Evolutionary conservation across 2,888 invertebrate genomes (phyloP).

Genomic region (Epirrita christyi): DNA sequence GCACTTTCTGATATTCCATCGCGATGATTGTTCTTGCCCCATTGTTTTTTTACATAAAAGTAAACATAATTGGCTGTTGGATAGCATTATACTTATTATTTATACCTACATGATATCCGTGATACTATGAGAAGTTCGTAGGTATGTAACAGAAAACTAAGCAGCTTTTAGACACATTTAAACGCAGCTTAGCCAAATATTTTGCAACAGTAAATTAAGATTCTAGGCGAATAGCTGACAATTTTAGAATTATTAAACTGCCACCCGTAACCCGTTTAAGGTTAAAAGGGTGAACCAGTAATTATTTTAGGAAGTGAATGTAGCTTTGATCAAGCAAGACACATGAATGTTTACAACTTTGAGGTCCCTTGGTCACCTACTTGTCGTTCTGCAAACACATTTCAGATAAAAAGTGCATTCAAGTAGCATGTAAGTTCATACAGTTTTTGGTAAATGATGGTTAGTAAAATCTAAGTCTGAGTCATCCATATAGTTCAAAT

Average conservation of each 20-base stretch:
- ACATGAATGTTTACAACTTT: neutral
- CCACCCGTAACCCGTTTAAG: conserved; percentile 21
- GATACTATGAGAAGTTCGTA: too few relatives aligned
- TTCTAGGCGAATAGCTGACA: conserved; percentile 37
- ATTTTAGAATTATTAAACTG: conserved; percentile 30
- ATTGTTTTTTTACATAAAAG: conserved; percentile 28
- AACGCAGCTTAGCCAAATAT: conserved; percentile 27
- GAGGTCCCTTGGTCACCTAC: neutral
- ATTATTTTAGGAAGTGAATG: conserved; percentile 46
- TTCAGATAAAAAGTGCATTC: neutral
- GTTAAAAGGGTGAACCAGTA: conserved; percentile 46
- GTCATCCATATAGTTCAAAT: conserved; percentile 16
- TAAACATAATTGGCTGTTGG: conserved; percentile 17
- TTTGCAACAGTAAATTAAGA: conserved; percentile 52
- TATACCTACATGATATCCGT: neutral
- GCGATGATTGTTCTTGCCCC: conserved; percentile 28
- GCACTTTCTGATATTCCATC: conserved; percentile 32
- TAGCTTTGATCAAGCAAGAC: conserved; percentile 19
- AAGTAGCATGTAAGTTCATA: too few relatives aligned
- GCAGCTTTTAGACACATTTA: conserved; percentile 8
- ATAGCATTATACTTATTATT: conserved; percentile 7
- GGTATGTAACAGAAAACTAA: neutral
- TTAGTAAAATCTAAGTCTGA: neutral
- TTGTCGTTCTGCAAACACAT: neutral
- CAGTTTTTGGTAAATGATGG: neutral